phyloP scores from a whole-genome alignment of 1,140 invertebrate genomes.

The Maconellicoccus hirsutus region DNA sequence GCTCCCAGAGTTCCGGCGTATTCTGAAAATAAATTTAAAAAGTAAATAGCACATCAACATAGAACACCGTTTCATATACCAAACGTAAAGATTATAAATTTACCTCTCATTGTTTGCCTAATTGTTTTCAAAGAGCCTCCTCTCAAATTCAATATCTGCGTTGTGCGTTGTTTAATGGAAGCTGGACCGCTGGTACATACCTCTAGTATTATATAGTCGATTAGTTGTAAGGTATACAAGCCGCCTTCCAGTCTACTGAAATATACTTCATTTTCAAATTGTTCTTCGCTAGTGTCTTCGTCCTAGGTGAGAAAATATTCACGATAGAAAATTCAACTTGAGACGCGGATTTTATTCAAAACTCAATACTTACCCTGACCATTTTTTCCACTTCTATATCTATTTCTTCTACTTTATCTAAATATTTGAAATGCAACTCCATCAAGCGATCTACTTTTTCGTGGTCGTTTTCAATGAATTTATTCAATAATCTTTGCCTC shows the following conservation, averaged over 20 bases:
- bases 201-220: constrained; percentile 92
- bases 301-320: too few relatives aligned
- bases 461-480: constrained; percentile 97
- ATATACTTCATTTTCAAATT: constrained; percentile 71
- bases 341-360: constrained; percentile 14
- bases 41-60: constrained; percentile 21
- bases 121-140: constrained; percentile 90
- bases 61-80: neutral
- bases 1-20: constrained; percentile 92
- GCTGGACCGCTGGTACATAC: constrained; percentile 63
- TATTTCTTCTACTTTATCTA: constrained; percentile 81
- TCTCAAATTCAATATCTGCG: constrained; percentile 76
- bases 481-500: constrained; percentile 76
- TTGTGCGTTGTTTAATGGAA: constrained; percentile 74
- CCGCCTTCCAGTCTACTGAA: constrained; percentile 80
- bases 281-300: constrained; percentile 42
- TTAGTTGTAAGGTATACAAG: constrained; percentile 87
- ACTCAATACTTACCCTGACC: constrained; percentile 12
- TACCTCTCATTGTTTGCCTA: constrained; percentile 83
- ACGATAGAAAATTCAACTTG: too few relatives aligned
- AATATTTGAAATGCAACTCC: constrained; percentile 95
- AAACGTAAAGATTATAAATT: constrained; percentile 28
- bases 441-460: constrained; percentile 95
- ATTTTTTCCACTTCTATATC: constrained; percentile 44
- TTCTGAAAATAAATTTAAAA: constrained; percentile 49